Evolutionary conservation across 1,140 invertebrate species (phyloP), one percentile per base, ranked within the genome.

Genomic region (Harpegnathos saltator): DNA sequence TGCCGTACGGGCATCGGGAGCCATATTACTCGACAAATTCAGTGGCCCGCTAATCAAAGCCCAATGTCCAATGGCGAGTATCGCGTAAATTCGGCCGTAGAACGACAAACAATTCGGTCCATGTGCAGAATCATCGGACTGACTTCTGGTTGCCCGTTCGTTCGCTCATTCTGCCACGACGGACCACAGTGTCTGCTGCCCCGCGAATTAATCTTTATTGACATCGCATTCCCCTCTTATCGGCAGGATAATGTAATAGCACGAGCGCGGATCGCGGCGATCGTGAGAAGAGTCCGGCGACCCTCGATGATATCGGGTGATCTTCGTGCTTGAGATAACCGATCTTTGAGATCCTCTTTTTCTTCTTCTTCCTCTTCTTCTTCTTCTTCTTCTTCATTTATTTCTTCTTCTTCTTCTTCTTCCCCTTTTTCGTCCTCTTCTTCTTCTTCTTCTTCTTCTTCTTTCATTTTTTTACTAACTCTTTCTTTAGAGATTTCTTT

Each of bases 131-230:
- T 48, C 52, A 54, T 77, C 61, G 11, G 7, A 68, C 65, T 33
- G 66, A 80, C 73, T 78, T 72, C n/a, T 80, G 63, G 24, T 19
- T 50, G 15, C n/a, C 9, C 38, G 3, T 11, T 44, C 7, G 38
- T 9, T 44, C 38, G 9, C 38, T 44, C 38, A 44, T 61, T 48
- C 19, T 11, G 4, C 9, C 58, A 22, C 69, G 33, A 33, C 29
- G 63, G 75, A 33, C 4, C 38, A 44, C 59, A 63, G 59, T 54
- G 52, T 56, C 22, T 71, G 38, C 65, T 54, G 63, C 38, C 50
- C 14, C n/a, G 54, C 12, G 44, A 82, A 82, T 86, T 86, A 85
- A 85, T 83, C 63, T 62, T 48, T 56, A 74, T 75, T 82, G 69
- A 65, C 78, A 48, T 24, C 1, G 5, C 50, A 38, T 85, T 74